A percentile compares a stretch with the other conserved stretches of the same genome.
phyloP scores from a whole-genome alignment of 2,113 vertebrate genomes.

The Oreotragus oreotragus region DNA sequence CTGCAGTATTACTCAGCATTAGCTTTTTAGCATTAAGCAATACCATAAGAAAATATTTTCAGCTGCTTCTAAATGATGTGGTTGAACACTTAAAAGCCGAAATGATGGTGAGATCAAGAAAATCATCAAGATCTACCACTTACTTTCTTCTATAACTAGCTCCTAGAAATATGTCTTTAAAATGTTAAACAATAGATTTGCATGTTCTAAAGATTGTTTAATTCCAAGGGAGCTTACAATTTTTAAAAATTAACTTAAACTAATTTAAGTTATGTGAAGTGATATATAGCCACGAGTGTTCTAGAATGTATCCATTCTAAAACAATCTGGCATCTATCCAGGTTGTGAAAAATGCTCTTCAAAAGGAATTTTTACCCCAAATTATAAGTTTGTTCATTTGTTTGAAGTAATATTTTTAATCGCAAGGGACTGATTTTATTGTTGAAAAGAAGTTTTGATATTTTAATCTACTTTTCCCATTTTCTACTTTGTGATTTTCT shows the following conservation, averaged over 20 bases:
- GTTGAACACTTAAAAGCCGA: not conserved
- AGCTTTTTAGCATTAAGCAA: not conserved
- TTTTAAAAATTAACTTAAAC: not conserved
- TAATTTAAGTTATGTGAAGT: not conserved
- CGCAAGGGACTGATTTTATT: not conserved
- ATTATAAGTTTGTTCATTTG: not conserved
- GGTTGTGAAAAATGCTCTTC: not conserved
- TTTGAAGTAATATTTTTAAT: not conserved
- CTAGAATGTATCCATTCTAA: not conserved
- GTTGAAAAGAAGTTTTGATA: not conserved
- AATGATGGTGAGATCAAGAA: not conserved
- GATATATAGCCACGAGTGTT: not conserved
- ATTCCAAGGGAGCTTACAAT: not conserved
- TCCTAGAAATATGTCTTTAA: not conserved
- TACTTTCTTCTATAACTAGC: conserved; percentile 16
- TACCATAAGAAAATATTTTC: not conserved
- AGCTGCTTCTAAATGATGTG: not conserved
- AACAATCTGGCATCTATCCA: not conserved
- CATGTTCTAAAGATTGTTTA: not conserved
- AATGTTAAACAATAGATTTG: not conserved
- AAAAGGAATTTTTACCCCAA: not conserved
- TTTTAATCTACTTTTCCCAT: not conserved
- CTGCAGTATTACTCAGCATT: not conserved
- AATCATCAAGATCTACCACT: not conserved
- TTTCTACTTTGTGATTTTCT: not conserved